Conservation (phyloP, 2,888 invertebrate species). For the Dryomyza anilis region DNA sequence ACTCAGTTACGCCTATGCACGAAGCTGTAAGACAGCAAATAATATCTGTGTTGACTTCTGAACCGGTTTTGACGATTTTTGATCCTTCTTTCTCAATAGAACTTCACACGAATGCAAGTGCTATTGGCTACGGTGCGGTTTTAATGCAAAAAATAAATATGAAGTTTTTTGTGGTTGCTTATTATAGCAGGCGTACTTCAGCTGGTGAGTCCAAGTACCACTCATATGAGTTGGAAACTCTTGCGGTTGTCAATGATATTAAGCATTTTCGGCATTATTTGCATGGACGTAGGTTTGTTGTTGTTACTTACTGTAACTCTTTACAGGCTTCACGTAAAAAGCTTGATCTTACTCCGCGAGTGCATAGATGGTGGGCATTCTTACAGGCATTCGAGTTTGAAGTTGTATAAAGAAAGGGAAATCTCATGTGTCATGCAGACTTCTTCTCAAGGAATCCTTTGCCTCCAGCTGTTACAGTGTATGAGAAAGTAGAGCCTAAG, state of each 20-base stretch:
- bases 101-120: not conserved
- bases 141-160: constrained; percentile 1
- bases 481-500: constrained; percentile 1
- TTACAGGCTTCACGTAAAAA: not conserved
- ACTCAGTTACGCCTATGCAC: not conserved
- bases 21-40: not conserved
- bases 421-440: constrained; percentile 27
- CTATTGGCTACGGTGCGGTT: not conserved
- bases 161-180: constrained; percentile 17
- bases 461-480: not conserved
- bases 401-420: constrained; percentile 27
- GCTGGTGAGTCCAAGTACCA: constrained; percentile 29
- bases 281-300: constrained; percentile 26
- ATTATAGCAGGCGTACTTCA: constrained; percentile 28
- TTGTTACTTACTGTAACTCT: constrained; percentile 14
- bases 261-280: constrained; percentile 38
- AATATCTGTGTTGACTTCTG: not conserved
- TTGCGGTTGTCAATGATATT: constrained; percentile 34
- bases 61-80: not conserved
- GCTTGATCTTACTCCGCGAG: constrained; percentile 27
- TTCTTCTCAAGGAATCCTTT: constrained; percentile 18
- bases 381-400: constrained; percentile 30
- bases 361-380: constrained; percentile 17
- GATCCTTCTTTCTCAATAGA: not conserved
- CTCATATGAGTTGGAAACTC: constrained; percentile 35